Percentiles rank a stretch among this genome's conserved stretches.
Conservation (phyloP, 2,113 vertebrate species). For the Phylloscopus whistleri region DNA sequence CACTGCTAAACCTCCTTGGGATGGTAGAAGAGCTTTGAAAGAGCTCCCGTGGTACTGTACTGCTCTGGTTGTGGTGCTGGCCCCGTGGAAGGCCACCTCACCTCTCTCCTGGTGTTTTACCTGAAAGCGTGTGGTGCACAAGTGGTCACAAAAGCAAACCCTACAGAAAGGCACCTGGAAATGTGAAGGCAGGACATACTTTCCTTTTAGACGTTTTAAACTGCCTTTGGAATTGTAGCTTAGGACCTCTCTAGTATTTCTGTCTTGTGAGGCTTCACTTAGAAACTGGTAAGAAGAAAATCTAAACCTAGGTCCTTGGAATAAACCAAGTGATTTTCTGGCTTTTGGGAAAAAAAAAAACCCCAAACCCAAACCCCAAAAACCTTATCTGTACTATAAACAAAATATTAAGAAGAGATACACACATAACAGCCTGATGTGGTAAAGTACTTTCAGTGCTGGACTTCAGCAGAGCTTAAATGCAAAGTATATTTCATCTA, state of each 20-base stretch:
- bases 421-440: not conserved
- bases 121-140: rapidly evolving
- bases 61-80: not conserved
- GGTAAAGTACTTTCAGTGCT: not conserved
- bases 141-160: not conserved
- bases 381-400: not conserved
- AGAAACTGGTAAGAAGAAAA: not conserved
- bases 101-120: not conserved
- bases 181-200: not conserved
- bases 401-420: not conserved
- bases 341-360: not conserved
- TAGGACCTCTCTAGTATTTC: not conserved
- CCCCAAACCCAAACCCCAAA: not conserved
- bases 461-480: not conserved
- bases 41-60: not conserved
- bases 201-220: not conserved
- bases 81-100: not conserved
- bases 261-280: not conserved
- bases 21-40: not conserved
- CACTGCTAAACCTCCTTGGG: not conserved
- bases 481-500: not conserved
- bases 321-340: not conserved
- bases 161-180: not conserved
- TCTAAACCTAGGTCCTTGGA: not conserved
- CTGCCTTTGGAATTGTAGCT: not conserved